Percentiles rank a stretch among this genome's conserved stretches.
These are phyloP conservation scores for Leptatherina wallacei DNA, from an alignment of 2,797 vertebrate genomes.

Conservation along the genomic window DNA sequence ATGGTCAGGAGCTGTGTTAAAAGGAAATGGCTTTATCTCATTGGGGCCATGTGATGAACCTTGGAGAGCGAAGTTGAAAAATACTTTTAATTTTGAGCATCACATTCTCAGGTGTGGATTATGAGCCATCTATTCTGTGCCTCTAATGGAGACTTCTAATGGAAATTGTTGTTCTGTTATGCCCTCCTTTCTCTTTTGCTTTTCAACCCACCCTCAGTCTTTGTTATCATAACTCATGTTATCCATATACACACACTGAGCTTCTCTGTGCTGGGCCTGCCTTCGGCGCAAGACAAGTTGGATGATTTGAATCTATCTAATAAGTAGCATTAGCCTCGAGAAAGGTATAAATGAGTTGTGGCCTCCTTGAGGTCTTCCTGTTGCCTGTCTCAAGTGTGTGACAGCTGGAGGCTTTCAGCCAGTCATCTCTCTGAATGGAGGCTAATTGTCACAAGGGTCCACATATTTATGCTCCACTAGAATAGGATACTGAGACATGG, in stretches of 20 bases:
- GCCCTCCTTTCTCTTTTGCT: constrained; percentile 1
- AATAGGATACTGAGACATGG: constrained; percentile 13
- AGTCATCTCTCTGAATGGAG: constrained; percentile 34
- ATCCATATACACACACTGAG: constrained; percentile 34
- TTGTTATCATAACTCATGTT: constrained; percentile 17
- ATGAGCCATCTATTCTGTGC: constrained; percentile 73
- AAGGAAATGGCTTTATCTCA: constrained; percentile 27
- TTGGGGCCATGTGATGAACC: constrained; percentile 37
- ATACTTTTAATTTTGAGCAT: constrained; percentile 81
- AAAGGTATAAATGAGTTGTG: constrained; percentile 77
- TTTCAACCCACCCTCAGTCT: constrained; percentile 19
- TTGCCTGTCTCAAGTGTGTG: constrained; percentile 58
- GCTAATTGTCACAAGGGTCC: constrained; percentile 40
- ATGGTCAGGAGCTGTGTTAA: constrained; percentile 38
- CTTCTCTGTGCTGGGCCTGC: constrained; percentile 49
- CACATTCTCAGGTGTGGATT: constrained; percentile 64
- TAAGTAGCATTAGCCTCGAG: constrained; percentile 75
- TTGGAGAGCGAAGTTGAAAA: constrained; percentile 72
- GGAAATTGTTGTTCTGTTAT: constrained; percentile 56
- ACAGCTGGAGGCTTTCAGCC: constrained; percentile 42
- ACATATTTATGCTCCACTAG: constrained; percentile 6
- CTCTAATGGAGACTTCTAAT: constrained; percentile 68
- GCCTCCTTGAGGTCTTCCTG: constrained; percentile 64
- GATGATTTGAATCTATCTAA: constrained; percentile 84
- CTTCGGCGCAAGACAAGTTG: constrained; percentile 72